A percentile compares a stretch with the other conserved stretches of the same genome.
These are phyloP conservation scores for Xestoiulus laeticollis DNA, from an alignment of 2,888 invertebrate species.

Conservation along the genomic window DNA sequence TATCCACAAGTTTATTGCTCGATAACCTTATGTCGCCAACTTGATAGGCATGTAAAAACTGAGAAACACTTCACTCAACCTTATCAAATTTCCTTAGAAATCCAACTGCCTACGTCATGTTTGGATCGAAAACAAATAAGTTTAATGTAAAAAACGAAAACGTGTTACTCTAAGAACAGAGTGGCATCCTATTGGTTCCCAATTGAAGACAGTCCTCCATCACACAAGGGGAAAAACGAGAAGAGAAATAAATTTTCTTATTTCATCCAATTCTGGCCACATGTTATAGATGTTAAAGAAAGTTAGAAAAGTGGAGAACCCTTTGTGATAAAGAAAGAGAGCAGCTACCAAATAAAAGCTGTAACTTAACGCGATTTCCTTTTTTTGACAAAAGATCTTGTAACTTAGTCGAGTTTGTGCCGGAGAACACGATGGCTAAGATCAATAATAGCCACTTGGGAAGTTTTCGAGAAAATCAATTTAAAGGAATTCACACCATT, in stretches of 20 bases:
- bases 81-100: background rate
- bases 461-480: slow-evolving; percentile 44
- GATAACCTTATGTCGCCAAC: slow-evolving; percentile 22
- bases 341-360: slow-evolving; percentile 28
- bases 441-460: slow-evolving; percentile 42
- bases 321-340: background rate
- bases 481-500: slow-evolving; percentile 29
- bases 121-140: background rate
- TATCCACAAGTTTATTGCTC: background rate
- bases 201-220: background rate
- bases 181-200: slow-evolving; percentile 10
- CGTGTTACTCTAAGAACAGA: slow-evolving; percentile 1
- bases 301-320: background rate
- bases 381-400: slow-evolving; percentile 32
- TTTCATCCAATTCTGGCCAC: slow-evolving; percentile 3
- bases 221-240: background rate
- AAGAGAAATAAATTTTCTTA: slow-evolving; percentile 25
- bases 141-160: background rate
- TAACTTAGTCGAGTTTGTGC: slow-evolving; percentile 35
- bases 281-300: background rate
- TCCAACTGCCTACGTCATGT: background rate
- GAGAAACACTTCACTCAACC: background rate
- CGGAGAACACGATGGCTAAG: background rate
- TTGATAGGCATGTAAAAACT: background rate
- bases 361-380: slow-evolving; percentile 45